Percentiles rank a stretch among this genome's conserved stretches.
Conservation (phyloP, 2,888 invertebrate genomes). For the Pterostichus niger region DNA sequence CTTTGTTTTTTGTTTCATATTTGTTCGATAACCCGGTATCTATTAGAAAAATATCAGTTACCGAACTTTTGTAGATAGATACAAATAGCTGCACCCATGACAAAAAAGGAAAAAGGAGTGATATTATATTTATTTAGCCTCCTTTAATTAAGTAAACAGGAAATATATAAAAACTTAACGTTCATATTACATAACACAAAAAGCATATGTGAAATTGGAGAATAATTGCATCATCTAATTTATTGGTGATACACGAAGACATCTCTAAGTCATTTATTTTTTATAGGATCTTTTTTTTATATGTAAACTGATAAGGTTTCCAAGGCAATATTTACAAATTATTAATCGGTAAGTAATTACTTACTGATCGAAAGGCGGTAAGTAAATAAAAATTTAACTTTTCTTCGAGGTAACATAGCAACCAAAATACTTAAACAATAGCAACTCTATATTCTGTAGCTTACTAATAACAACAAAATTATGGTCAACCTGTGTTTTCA, state of each 20-base stretch:
- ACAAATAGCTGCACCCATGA: constrained; percentile 8
- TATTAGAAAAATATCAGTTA: constrained; percentile 11
- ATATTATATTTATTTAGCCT: constrained; percentile 1
- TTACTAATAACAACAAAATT: too few species aligned
- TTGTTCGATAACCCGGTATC: not conserved
- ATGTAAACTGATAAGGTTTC: too few species aligned
- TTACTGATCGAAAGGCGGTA: too few species aligned
- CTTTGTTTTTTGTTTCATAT: constrained; percentile 1
- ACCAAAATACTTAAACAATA: too few species aligned
- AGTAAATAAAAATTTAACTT: not conserved
- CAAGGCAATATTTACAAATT: too few species aligned
- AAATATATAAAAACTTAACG: not conserved
- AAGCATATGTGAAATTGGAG: not conserved
- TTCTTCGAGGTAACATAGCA: not conserved
- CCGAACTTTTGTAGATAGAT: not conserved
- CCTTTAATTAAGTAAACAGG: constrained; percentile 40
- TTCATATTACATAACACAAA: not conserved
- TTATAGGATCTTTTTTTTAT: too few species aligned
- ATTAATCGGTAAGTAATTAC: too few species aligned
- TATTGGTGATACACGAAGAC: too few species aligned
- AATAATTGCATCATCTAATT: not conserved
- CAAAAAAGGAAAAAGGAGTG: constrained; percentile 18
- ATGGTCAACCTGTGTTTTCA: too few species aligned
- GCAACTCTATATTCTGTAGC: too few species aligned
- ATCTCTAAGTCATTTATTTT: too few species aligned